Evolutionary conservation across 2,797 vertebrate species (phyloP).

Genomic region (Oryzias dopingdopingensis): DNA sequence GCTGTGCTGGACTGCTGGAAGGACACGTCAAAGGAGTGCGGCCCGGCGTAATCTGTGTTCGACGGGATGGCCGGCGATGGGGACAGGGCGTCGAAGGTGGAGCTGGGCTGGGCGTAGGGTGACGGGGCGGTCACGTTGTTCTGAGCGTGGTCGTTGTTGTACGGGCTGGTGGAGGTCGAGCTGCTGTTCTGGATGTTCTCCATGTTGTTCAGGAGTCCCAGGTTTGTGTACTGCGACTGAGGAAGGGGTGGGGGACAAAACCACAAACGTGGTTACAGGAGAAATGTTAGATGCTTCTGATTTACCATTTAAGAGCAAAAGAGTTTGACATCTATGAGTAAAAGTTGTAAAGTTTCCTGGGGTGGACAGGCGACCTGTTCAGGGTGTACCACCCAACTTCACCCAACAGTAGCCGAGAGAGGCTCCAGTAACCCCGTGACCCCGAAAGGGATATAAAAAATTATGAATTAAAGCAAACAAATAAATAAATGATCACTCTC

Average conservation of each 20-base stretch:
- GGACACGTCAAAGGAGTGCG: slow-evolving; percentile 97
- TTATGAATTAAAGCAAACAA: background rate
- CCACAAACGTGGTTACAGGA: background rate
- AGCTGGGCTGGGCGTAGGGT: slow-evolving; percentile 97
- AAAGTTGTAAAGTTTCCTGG: no score
- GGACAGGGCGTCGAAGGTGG: slow-evolving; percentile 94
- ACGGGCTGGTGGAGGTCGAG: slow-evolving; percentile 96
- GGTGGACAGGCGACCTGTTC: no score
- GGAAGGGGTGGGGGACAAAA: slow-evolving; percentile 15
- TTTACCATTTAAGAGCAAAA: background rate
- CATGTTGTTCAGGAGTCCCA: slow-evolving; percentile 98
- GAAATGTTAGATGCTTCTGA: background rate
- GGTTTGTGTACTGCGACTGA: slow-evolving; percentile 91
- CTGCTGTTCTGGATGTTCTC: slow-evolving; percentile 96
- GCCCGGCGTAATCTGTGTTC: slow-evolving; percentile 98
- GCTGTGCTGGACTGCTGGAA: slow-evolving; percentile 99
- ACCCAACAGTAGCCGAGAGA: no score
- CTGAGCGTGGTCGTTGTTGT: slow-evolving; percentile 93
- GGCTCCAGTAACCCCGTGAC: background rate
- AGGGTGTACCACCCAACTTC: no score
- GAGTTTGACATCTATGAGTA: background rate
- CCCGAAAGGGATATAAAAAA: background rate
- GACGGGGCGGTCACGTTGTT: slow-evolving; percentile 95
- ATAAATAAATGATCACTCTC: background rate
- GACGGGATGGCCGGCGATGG: slow-evolving; percentile 98